A percentile compares a stretch with the other conserved stretches of the same genome.
phyloP scores from a whole-genome alignment of 2,113 vertebrate genomes.

The Pimephales promelas region DNA sequence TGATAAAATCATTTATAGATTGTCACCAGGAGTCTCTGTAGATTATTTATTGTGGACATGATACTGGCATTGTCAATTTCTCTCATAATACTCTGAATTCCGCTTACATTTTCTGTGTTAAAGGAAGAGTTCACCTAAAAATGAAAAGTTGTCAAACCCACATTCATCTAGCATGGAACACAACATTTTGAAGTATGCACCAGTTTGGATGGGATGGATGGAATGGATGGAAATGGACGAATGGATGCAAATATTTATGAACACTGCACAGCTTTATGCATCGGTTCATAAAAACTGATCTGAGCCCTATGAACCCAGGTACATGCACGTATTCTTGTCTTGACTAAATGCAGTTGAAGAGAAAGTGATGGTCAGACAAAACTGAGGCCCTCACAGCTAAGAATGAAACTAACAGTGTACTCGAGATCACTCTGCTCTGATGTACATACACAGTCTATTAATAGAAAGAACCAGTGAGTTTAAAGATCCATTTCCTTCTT shows the following conservation, averaged over 20 bases:
- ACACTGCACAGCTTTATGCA: no score
- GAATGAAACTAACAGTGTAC: conserved; percentile 15
- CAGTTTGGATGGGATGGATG: no score
- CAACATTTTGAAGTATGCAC: background rate
- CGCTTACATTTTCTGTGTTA: background rate
- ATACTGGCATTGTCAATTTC: background rate
- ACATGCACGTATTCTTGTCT: background rate
- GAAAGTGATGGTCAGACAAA: conserved; percentile 35
- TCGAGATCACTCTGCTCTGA: conserved; percentile 20
- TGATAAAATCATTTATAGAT: conserved; percentile 36
- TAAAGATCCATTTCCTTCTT: conserved; percentile 28
- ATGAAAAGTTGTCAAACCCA: background rate
- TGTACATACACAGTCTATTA: conserved; percentile 12
- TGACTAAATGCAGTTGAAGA: background rate
- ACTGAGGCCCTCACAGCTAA: conserved; percentile 7
- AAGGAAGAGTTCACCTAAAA: background rate
- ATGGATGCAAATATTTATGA: no score
- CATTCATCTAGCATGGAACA: background rate
- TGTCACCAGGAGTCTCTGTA: background rate
- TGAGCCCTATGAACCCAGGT: background rate
- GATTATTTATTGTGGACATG: conserved; percentile 19
- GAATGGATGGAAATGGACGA: no score
- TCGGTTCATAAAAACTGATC: background rate
- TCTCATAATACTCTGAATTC: background rate
- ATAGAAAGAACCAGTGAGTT: background rate